Evolutionary conservation across 2,888 invertebrate species (phyloP).

Genomic region (Megalurothrips usitatus): DNA sequence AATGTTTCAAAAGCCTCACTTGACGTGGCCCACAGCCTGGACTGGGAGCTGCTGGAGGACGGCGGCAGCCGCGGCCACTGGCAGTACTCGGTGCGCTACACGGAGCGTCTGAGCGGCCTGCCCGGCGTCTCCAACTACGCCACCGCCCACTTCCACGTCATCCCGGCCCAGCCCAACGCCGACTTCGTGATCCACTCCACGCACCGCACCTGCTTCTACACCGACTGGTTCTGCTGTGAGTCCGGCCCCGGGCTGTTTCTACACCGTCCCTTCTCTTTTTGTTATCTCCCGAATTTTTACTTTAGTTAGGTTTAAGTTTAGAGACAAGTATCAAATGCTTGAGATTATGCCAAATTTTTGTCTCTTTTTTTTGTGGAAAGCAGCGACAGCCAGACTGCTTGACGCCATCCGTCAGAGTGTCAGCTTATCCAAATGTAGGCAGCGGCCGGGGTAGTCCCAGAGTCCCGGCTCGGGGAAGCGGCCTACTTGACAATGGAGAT

Average conservation of each 20-base stretch:
- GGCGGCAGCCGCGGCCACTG: conserved; percentile 63
- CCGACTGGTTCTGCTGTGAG: conserved; percentile 58
- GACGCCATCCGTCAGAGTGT: too few species aligned
- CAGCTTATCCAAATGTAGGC: too few species aligned
- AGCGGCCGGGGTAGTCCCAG: too few species aligned
- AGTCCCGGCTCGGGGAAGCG: too few species aligned
- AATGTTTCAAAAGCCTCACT: not conserved
- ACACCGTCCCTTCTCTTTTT: conserved; percentile 39
- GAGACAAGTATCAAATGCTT: too few species aligned
- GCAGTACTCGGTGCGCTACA: conserved; percentile 61
- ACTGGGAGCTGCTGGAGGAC: conserved; percentile 46
- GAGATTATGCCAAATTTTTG: too few species aligned
- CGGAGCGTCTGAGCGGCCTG: conserved; percentile 60
- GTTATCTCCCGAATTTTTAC: too few species aligned
- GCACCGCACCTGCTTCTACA: conserved; percentile 61
- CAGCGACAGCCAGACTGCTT: too few species aligned
- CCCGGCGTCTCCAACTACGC: conserved; percentile 58
- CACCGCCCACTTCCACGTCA: conserved; percentile 56
- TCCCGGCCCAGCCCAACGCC: conserved; percentile 45
- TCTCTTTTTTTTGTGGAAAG: too few species aligned
- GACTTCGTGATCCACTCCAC: conserved; percentile 56
- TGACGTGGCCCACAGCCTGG: not conserved
- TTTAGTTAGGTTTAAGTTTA: too few species aligned
- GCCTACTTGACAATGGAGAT: too few species aligned
- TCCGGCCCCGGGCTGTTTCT: conserved; percentile 37